Evolutionary conservation across 1,140 invertebrate genomes (phyloP).

Genomic region (honey bee (Apis mellifera)): Amel_HAv3.1 CM009938.2:4413001-4413500

Average conservation of each 20-base stretch:
- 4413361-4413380: constrained; percentile 1
- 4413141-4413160: too few species aligned
- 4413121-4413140: too few species aligned
- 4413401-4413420: constrained; percentile 61
- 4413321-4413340: constrained; percentile 67
- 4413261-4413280: constrained; percentile 23
- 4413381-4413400: constrained; percentile 4
- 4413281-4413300: constrained; percentile 77
- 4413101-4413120: too few species aligned
- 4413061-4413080: too few species aligned
- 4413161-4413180: constrained; percentile 64
- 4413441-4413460: constrained; percentile 67
- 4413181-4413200: constrained; percentile 76
- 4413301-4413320: constrained; percentile 77
- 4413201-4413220: constrained; percentile 73
- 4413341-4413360: constrained; percentile 44
- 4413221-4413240: constrained; percentile 11
- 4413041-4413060: too few species aligned
- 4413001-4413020: too few species aligned
- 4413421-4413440: not conserved
- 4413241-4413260: not conserved
- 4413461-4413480: constrained; percentile 59
- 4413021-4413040: too few species aligned
- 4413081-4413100: too few species aligned
- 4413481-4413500: constrained; percentile 26